Conservation (phyloP, 2,113 vertebrate species). For the Malurus alboscapulatus region DNA sequence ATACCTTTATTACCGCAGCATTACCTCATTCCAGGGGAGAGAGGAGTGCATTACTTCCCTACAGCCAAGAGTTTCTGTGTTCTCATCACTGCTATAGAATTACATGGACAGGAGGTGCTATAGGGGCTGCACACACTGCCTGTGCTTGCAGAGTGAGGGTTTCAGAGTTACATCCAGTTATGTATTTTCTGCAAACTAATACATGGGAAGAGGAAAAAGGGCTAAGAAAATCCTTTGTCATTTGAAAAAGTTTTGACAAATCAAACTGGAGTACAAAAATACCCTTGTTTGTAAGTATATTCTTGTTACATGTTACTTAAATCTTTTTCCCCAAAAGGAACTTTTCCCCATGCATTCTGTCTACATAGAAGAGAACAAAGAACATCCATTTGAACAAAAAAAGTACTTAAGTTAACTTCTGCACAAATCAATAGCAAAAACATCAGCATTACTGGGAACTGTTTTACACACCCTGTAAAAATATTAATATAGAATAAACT, state of each 20-base stretch:
- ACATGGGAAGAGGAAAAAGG: slow-evolving; percentile 16
- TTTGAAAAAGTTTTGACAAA: slow-evolving; percentile 44
- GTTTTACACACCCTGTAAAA: slow-evolving; percentile 52
- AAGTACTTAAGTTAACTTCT: slow-evolving; percentile 37
- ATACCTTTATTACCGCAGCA: slow-evolving; percentile 25
- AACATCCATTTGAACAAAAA: slow-evolving; percentile 40
- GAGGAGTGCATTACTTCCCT: not conserved
- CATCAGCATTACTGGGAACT: slow-evolving; percentile 43
- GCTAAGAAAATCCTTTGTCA: slow-evolving; percentile 46
- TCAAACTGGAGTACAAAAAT: slow-evolving; percentile 58
- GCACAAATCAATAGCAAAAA: slow-evolving; percentile 40
- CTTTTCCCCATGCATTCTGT: slow-evolving; percentile 6
- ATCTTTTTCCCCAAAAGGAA: slow-evolving; percentile 5
- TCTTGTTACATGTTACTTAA: slow-evolving; percentile 34
- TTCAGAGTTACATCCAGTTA: slow-evolving; percentile 42
- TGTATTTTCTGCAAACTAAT: slow-evolving; percentile 9
- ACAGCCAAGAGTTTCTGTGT: not conserved
- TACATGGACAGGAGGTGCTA: not conserved
- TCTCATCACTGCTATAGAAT: not conserved
- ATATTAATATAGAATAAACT: slow-evolving; percentile 56
- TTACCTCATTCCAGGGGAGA: slow-evolving; percentile 14
- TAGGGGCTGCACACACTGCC: not conserved
- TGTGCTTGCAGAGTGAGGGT: slow-evolving; percentile 17
- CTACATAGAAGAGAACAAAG: slow-evolving; percentile 37
- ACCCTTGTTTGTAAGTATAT: slow-evolving; percentile 53